Percentiles rank a stretch among this genome's conserved stretches.
Evolutionary conservation across 2,113 vertebrate genomes (phyloP).

Genomic region (Thamnophis sirtalis): DNA sequence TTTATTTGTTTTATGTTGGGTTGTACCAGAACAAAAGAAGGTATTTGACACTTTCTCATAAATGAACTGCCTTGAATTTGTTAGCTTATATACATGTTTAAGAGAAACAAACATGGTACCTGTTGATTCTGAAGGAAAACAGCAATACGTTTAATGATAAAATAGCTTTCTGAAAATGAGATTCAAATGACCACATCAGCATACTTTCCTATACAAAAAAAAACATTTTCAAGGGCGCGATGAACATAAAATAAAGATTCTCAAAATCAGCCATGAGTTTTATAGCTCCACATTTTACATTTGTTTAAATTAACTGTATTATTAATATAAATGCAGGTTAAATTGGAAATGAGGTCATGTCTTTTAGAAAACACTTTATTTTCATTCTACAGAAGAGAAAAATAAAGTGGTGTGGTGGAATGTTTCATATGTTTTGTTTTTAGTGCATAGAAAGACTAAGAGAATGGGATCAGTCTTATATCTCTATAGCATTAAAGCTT

Average conservation of each 20-base stretch:
- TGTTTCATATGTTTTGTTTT: background rate
- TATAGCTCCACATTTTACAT: background rate
- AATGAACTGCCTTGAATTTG: background rate
- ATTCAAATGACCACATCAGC: slow-evolving; percentile 10
- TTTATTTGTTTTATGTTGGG: background rate
- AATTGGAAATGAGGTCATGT: background rate
- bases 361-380: slow-evolving; percentile 8
- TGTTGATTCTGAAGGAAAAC: background rate
- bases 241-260: background rate
- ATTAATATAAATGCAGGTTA: slow-evolving; percentile 2
- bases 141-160: background rate
- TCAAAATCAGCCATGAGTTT: background rate
- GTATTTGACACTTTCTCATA: background rate
- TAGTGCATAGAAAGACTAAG: background rate
- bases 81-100: background rate
- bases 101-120: background rate
- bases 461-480: background rate
- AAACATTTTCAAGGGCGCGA: slow-evolving; percentile 4
- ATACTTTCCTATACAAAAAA: background rate
- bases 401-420: background rate
- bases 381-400: background rate
- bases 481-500: background rate
- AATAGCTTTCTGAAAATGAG: slow-evolving; percentile 10
- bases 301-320: background rate
- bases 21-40: background rate